A percentile compares a stretch with the other conserved stretches of the same genome.
Evolutionary conservation across 2,113 vertebrate genomes (phyloP).

Genomic region (Pogona vitticeps): DNA sequence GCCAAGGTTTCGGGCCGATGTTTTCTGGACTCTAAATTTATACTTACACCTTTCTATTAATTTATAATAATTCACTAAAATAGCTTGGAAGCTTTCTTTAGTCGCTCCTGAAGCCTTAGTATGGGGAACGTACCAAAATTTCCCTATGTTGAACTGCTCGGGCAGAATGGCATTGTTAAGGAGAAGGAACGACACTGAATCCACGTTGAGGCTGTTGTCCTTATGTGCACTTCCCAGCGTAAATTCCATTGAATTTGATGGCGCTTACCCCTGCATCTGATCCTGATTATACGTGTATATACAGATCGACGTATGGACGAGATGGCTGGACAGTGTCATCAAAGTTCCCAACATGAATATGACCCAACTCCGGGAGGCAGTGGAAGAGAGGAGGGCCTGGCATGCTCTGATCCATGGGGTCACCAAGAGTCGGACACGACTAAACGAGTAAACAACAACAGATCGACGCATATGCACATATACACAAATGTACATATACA

Average conservation of each 20-base stretch:
- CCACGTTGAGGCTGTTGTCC: not conserved
- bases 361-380: too few species aligned
- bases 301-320: too few species aligned
- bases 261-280: not conserved
- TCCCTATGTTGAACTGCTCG: not conserved
- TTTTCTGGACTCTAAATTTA: not conserved
- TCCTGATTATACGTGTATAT: not conserved
- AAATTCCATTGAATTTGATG: not conserved
- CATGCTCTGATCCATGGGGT: too few species aligned
- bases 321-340: too few species aligned
- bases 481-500: not conserved
- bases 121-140: not conserved
- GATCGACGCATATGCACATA: not conserved
- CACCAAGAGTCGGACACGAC: too few species aligned
- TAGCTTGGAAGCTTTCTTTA: not conserved
- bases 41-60: not conserved
- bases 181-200: not conserved
- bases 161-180: not conserved
- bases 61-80: not conserved
- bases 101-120: too few species aligned
- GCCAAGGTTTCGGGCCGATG: not conserved
- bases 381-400: too few species aligned
- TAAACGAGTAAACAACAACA: too few species aligned
- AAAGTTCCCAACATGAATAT: too few species aligned
- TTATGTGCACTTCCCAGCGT: not conserved